phyloP scores from a whole-genome alignment of 2,888 invertebrate species.

The Hypolimnas misippus region DNA sequence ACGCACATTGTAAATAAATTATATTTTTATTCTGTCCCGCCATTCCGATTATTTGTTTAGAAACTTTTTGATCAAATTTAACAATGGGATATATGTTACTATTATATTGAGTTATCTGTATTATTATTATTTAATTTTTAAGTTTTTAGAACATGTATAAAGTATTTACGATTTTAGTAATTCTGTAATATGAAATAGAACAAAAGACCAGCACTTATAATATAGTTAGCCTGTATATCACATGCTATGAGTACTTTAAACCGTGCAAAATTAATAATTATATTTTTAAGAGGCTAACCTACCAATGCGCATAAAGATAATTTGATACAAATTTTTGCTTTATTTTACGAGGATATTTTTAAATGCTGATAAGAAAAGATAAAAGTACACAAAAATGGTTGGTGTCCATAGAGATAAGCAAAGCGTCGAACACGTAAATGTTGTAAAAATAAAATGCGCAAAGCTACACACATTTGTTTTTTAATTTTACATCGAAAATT shows the following conservation, averaged over 20 bases:
- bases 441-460: slow-evolving; percentile 49
- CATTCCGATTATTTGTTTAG: slow-evolving; percentile 27
- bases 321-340: neutral
- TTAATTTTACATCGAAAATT: slow-evolving; percentile 80
- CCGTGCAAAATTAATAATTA: slow-evolving; percentile 17
- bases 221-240: slow-evolving; percentile 31
- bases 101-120: slow-evolving; percentile 55
- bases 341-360: slow-evolving; percentile 10
- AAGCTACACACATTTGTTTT: slow-evolving; percentile 57
- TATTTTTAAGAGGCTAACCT: slow-evolving; percentile 14
- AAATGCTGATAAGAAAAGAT: slow-evolving; percentile 5
- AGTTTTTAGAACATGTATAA: slow-evolving; percentile 32
- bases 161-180: slow-evolving; percentile 32
- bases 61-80: slow-evolving; percentile 25
- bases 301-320: slow-evolving; percentile 7
- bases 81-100: slow-evolving; percentile 23
- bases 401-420: slow-evolving; percentile 45
- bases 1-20: slow-evolving; percentile 25
- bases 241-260: slow-evolving; percentile 25
- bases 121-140: slow-evolving; percentile 56
- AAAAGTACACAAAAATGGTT: slow-evolving; percentile 29
- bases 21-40: slow-evolving; percentile 19
- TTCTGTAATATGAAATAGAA: slow-evolving; percentile 34
- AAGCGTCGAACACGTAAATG: slow-evolving; percentile 49
- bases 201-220: slow-evolving; percentile 35